Conservation (phyloP, 2,113 vertebrate species). For the Empidonax alnorum region DNA sequence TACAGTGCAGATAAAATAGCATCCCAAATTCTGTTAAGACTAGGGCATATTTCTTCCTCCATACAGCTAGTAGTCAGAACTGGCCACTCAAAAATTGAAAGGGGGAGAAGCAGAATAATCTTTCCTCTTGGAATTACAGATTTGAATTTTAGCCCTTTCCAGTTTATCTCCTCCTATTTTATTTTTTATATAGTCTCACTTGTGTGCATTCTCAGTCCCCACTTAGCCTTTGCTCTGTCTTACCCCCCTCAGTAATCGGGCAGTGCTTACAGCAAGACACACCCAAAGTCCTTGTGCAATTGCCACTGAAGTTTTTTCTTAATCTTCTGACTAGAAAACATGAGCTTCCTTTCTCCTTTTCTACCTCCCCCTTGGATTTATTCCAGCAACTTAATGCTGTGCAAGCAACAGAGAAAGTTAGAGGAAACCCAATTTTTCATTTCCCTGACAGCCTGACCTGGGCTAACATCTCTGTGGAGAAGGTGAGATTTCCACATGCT, state of each 20-base stretch:
- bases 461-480: not conserved
- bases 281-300: accelerated
- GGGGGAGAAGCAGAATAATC: not conserved
- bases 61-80: not conserved
- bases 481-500: not conserved
- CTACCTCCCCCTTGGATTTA: not conserved
- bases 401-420: not conserved
- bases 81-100: not conserved
- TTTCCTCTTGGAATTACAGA: not conserved
- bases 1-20: not conserved
- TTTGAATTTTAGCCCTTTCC: not conserved
- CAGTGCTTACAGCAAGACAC: not conserved
- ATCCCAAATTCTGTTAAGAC: not conserved
- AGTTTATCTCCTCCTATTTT: not conserved
- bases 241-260: not conserved
- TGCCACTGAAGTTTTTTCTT: not conserved
- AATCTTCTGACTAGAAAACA: not conserved
- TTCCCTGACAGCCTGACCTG: not conserved
- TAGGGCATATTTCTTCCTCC: not conserved
- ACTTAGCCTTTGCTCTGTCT: not conserved
- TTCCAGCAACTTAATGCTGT: not conserved
- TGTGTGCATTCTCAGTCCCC: not conserved
- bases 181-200: not conserved
- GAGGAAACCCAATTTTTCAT: not conserved
- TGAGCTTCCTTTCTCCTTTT: not conserved